Percentiles rank a stretch among this genome's conserved stretches.
Evolutionary conservation across 2,113 vertebrate species (phyloP).

Genomic region (Sceloporus tristichus): DNA sequence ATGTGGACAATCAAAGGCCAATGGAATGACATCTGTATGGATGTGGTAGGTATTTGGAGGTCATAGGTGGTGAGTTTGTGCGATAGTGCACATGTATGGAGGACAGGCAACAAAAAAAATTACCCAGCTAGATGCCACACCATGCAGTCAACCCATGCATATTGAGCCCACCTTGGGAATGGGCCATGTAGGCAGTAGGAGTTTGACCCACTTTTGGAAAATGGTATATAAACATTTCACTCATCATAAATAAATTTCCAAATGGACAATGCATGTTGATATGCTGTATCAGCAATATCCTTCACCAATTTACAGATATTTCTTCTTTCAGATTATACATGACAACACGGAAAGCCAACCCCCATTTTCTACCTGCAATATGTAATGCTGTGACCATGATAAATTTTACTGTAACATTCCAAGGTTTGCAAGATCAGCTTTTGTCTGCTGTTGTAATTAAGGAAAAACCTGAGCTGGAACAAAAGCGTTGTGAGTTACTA

Average conservation of each 20-base stretch:
- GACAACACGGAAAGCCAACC: conserved; percentile 69
- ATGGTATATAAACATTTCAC: no score
- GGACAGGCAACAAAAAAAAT: no score
- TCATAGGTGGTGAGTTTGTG: no score
- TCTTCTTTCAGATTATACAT: conserved; percentile 71
- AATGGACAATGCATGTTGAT: neutral
- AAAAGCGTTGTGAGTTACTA: conserved; percentile 62
- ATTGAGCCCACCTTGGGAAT: no score
- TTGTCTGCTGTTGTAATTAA: conserved; percentile 68
- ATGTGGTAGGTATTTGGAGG: no score
- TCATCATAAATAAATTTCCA: neutral
- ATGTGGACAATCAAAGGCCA: no score
- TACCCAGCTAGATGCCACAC: no score
- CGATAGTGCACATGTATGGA: no score
- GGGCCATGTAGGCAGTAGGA: no score
- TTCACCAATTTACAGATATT: neutral
- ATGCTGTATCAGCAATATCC: neutral
- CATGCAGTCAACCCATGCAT: no score
- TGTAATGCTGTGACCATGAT: conserved; percentile 73
- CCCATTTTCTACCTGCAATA: conserved; percentile 65
- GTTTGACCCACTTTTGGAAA: no score
- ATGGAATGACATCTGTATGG: no score
- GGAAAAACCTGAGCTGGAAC: conserved; percentile 71
- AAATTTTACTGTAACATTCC: conserved; percentile 73
- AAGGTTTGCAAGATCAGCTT: conserved; percentile 76